Evolutionary conservation across 1,140 invertebrate genomes (phyloP).

Genomic region (Lordiphosa collinella): DNA sequence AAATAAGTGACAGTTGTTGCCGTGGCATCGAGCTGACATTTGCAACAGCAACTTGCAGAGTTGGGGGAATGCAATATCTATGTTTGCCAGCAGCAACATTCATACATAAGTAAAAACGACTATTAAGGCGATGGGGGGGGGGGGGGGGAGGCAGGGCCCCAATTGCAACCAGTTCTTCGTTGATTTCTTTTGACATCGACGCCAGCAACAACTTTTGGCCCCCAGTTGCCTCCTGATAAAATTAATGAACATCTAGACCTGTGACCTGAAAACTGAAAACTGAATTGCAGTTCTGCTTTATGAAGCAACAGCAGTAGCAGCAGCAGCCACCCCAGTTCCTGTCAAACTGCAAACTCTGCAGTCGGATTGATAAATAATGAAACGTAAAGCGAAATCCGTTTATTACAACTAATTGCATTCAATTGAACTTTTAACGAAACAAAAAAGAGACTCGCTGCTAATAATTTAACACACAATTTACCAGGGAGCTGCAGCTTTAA

Average conservation of each 20-base stretch:
- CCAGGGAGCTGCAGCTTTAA: neutral
- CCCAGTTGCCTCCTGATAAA: constrained; percentile 30
- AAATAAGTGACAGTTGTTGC: too few relatives aligned
- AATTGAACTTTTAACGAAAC: too few relatives aligned
- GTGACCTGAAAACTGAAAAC: constrained; percentile 48
- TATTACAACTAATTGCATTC: constrained; percentile 50
- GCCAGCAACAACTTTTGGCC: constrained; percentile 19
- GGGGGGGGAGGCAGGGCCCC: neutral
- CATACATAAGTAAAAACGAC: constrained; percentile 25
- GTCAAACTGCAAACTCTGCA: neutral
- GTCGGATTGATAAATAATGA: constrained; percentile 35
- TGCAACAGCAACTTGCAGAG: neutral
- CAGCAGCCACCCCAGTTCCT: neutral
- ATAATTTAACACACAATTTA: too few relatives aligned
- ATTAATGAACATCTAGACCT: constrained; percentile 66
- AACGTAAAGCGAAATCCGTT: constrained; percentile 42
- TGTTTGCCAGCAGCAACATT: constrained; percentile 43
- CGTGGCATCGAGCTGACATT: neutral
- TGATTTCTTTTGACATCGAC: constrained; percentile 23
- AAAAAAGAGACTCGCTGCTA: too few relatives aligned
- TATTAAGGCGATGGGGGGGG: neutral
- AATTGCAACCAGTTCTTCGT: constrained; percentile 55
- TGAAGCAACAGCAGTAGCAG: constrained; percentile 16
- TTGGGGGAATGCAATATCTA: constrained; percentile 54
- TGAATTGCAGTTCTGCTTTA: constrained; percentile 43